These are phyloP conservation scores for Eptesicus fuscus DNA, from an alignment of 2,113 vertebrate species.

Conservation along the genomic window DNA sequence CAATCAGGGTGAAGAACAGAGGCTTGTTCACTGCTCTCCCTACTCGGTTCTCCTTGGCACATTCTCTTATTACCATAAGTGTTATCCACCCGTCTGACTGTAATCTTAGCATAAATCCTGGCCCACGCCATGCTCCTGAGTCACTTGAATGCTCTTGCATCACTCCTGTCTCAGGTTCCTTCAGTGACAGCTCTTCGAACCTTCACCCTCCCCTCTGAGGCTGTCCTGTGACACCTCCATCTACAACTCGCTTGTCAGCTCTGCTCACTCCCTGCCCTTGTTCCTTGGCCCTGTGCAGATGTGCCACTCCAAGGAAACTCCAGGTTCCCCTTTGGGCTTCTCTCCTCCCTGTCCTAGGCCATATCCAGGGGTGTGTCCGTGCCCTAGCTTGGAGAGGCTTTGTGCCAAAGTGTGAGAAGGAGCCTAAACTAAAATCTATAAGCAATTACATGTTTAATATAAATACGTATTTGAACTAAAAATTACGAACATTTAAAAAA, in stretches of 20 bases:
- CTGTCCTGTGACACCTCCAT: neutral
- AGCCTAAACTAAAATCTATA: neutral
- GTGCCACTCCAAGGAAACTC: neutral
- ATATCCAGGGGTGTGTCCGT: neutral
- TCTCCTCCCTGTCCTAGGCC: neutral
- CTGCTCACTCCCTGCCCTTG: neutral
- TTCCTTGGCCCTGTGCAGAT: slow-evolving; percentile 17
- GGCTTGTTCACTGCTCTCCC: neutral
- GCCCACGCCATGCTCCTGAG: neutral
- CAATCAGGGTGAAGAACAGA: neutral
- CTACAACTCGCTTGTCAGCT: neutral
- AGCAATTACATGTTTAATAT: neutral
- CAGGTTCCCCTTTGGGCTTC: neutral
- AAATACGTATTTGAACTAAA: neutral
- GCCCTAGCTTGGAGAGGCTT: neutral
- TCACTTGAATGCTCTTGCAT: neutral
- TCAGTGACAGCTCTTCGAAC: neutral
- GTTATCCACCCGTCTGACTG: neutral
- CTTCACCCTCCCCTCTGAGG: neutral
- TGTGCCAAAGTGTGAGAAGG: neutral
- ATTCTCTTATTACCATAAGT: neutral
- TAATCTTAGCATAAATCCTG: neutral
- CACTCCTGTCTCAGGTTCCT: neutral
- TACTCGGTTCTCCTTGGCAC: neutral
- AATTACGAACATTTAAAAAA: neutral